phyloP scores from a whole-genome alignment of 2,797 vertebrate genomes.

The Rhynchonycteris naso region DNA sequence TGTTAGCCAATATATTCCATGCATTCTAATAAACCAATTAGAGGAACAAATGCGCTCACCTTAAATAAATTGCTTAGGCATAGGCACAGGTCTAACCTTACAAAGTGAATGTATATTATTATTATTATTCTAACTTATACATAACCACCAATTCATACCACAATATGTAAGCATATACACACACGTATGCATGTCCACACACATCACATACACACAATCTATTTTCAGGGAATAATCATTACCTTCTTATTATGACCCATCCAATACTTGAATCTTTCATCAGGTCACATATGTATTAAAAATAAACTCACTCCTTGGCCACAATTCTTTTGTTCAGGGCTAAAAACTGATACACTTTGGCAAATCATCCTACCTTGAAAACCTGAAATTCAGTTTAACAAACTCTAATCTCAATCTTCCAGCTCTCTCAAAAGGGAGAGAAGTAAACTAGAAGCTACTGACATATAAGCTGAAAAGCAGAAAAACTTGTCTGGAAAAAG shows the following conservation, averaged over 20 bases:
- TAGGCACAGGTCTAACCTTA: neutral
- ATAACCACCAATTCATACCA: neutral
- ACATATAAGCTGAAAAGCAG: neutral
- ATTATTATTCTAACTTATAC: neutral
- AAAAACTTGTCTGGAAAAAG: neutral
- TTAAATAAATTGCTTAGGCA: neutral
- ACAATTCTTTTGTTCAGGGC: neutral
- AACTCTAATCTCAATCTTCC: neutral
- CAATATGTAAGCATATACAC: neutral
- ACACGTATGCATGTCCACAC: fast-evolving
- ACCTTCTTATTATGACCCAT: neutral
- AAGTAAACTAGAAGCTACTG: neutral
- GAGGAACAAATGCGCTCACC: neutral
- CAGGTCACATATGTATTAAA: neutral
- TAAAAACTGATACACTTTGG: neutral
- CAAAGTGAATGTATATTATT: neutral
- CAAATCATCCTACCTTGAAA: neutral
- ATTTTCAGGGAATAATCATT: neutral
- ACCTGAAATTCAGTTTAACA: neutral
- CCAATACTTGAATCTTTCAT: neutral
- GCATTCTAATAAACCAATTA: neutral
- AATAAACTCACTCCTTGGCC: neutral
- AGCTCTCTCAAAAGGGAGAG: neutral
- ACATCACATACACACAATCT: neutral
- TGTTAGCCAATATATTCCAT: neutral